Evolutionary conservation across 2,888 invertebrate genomes (phyloP), one percentile per base, ranked within the genome.

Genomic region (Caenorhabditis angaria): DNA sequence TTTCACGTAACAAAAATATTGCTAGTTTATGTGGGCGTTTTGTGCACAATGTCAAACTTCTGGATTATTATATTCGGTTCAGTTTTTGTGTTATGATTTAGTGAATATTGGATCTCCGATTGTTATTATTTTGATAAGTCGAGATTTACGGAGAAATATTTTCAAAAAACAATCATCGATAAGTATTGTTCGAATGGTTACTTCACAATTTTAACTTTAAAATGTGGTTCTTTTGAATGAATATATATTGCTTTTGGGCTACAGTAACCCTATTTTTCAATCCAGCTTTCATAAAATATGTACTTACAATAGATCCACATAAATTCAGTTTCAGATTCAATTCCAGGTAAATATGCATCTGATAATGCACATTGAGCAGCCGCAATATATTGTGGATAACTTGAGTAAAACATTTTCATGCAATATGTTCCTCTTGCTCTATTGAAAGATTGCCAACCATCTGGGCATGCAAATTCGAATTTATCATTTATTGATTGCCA

Each of bases 41-140:
- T 41, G 41, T 14, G 6, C 18, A 41, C 14, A 5, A 41, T 41
- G 41, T 41, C 41, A 41, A 41, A 18, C 18, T 18, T 41, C 41
- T 14, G 41, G 2, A 3, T 10, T 41, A 3, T 14, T 41, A 41
- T 18, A 18, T 18, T 3, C 18, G 2, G 2, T 14, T 14, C 41
- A 41, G 18, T 41, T 12, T 41, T 10, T 41, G 14, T 41, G 41
- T 22, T 50, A 50, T 56, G 56, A 56, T 32, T 32, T 56, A 10
- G 3, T 56, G 56, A 56, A 56, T 28, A 28, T 56, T 28, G 56
- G 32, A n/a, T 54, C 59, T 14, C 67, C 67, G 6, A n/a, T 68
- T 25, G 29, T 68, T 47, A 68, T 68, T 29, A 58, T 68, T 0
- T 48, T 32, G 5, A 28, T 53, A 0, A 57, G 35, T 20, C 35